Evolutionary conservation across 2,113 vertebrate species (phyloP).

Genomic region (Eudyptes chrysolophus): DNA sequence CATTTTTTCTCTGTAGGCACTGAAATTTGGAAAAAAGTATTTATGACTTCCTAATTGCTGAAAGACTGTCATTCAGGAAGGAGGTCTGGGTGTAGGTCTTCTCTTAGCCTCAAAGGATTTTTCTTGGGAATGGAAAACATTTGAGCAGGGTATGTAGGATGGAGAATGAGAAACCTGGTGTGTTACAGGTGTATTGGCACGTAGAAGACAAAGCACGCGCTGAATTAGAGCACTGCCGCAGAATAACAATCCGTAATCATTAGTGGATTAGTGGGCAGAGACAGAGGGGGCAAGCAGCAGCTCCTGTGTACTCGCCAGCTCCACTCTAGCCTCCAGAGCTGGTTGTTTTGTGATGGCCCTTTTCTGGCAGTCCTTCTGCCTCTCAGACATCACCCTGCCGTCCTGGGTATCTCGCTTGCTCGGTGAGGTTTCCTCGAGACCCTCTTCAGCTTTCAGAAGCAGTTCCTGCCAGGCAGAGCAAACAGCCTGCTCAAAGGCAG

Average conservation of each 20-base stretch:
- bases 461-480: background rate
- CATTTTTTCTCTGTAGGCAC: background rate
- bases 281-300: background rate
- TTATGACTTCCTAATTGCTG: background rate
- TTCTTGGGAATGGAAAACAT: background rate
- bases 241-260: background rate
- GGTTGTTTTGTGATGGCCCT: background rate
- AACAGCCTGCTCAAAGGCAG: background rate
- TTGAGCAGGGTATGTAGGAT: background rate
- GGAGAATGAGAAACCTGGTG: background rate
- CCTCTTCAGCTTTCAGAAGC: background rate
- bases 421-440: background rate
- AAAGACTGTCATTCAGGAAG: background rate
- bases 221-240: background rate
- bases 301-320: background rate
- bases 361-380: background rate
- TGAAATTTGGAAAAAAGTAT: background rate
- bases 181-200: rapidly evolving
- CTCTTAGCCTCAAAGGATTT: background rate
- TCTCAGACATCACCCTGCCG: background rate
- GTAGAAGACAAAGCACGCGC: background rate
- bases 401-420: rapidly evolving
- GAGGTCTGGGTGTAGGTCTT: background rate
- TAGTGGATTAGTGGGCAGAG: background rate
- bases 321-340: background rate